A percentile compares a stretch with the other conserved stretches of the same genome.
phyloP scores from a whole-genome alignment of 1,140 invertebrate species.

The Nasonia longicornis region DNA sequence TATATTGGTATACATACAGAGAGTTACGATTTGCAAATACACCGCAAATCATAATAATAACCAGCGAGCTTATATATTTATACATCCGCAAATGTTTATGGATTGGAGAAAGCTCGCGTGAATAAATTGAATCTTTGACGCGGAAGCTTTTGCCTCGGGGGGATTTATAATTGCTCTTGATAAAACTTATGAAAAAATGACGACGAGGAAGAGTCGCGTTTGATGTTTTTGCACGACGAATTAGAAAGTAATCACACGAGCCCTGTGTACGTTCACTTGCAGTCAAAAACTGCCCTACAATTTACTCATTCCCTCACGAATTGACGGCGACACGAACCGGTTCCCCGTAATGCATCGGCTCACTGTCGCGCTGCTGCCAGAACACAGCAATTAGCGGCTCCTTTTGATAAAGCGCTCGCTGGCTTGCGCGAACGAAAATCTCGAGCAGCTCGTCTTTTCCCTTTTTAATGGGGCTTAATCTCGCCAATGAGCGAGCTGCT shows the following conservation, averaged over 20 bases:
- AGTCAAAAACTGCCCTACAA: too few species aligned
- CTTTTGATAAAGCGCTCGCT: slow-evolving; percentile 26
- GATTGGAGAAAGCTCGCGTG: slow-evolving; percentile 32
- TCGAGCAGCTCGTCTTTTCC: not conserved
- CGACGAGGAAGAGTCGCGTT: not conserved
- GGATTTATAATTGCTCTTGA: not conserved
- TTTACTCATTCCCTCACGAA: not conserved
- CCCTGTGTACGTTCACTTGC: too few species aligned
- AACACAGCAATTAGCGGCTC: slow-evolving; percentile 34
- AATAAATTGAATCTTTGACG: slow-evolving; percentile 9
- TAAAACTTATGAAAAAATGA: not conserved
- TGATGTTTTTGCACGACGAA: not conserved
- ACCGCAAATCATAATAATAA: slow-evolving; percentile 24
- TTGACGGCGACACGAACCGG: slow-evolving; percentile 23
- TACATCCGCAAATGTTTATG: slow-evolving; percentile 16
- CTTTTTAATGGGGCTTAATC: not conserved
- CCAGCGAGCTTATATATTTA: slow-evolving; percentile 15
- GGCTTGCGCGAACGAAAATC: slow-evolving; percentile 7
- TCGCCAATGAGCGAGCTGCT: slow-evolving; percentile 15
- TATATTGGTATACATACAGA: not conserved
- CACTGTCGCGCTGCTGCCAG: too few species aligned
- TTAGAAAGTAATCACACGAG: too few species aligned
- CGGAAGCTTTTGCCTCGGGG: not conserved
- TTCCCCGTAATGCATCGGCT: not conserved
- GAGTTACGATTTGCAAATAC: slow-evolving; percentile 30